Base-by-base conservation (phyloP, 1,140 invertebrate genomes). In the Asobara japonica region DNA sequence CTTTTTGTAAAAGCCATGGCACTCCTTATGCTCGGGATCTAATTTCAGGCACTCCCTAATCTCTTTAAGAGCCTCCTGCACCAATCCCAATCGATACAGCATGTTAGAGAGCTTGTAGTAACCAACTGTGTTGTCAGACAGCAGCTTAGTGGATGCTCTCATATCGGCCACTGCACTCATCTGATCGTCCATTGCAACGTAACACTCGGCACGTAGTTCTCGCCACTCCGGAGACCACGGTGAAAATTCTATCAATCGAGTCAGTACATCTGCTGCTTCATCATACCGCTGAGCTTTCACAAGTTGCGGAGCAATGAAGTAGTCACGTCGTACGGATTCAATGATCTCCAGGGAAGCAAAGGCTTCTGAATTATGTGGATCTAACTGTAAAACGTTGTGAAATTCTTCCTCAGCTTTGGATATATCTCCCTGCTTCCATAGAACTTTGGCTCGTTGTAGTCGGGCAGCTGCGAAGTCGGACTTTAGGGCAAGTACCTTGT, bases 1-100 rank as follows among this genome's bases (percentile, higher is more conserved):
- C 84, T 96, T 97, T 84, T 99, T 99, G 86, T 99, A 99, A 81
- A 98, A 93, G n/a, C 94, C 91, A 86, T 92, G 97, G 88, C 98
- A 99, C 71, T 94, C 89, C 86, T 98, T 97, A 86, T 99, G 97
- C 80, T 99, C 98, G 0, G 97, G 97, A 89, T 99, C 98, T 25
- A 99, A 88, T 88, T 98, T 98, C 8, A 99, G 90, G 86, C 98
- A 99, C 87, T 99, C 97, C 22, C 98, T 91, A 76, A 99, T 94
- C 89, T 98, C 95, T 85, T 92, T 94, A 25, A 99, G 87, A 7
- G 97, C 92, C 81, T 98, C 96, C 16, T 95, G 93, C 31, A 96
- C 94, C 77, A 98, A 94, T 10, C 98, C 98, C 61, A 98, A 89
- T 76, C 93, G 90, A 88, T 99, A 99, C 38, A 97, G 91, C 41